These are phyloP conservation scores for Prionailurus viverrinus DNA, from an alignment of 2,113 vertebrate genomes.

Conservation along the genomic window DNA sequence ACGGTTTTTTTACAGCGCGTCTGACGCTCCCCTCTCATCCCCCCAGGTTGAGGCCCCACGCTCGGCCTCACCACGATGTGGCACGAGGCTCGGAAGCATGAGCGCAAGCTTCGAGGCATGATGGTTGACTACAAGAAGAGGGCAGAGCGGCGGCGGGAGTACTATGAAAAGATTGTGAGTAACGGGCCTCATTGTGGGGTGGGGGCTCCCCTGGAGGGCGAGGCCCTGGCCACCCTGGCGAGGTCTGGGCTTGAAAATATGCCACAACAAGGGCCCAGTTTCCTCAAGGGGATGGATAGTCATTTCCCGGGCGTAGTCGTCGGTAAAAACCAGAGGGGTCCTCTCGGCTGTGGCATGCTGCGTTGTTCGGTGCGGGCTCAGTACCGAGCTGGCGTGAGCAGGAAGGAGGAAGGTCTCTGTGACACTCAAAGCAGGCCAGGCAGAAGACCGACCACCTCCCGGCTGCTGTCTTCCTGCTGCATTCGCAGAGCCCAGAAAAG, in stretches of 20 bases:
- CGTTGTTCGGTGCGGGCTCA: neutral
- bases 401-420: neutral
- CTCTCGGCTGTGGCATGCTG: neutral
- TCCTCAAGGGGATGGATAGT: neutral
- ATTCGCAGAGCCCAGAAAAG: neutral
- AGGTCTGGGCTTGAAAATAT: neutral
- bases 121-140: conserved; percentile 98
- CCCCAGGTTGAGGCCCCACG: conserved; percentile 74
- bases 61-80: conserved; percentile 93
- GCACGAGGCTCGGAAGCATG: conserved; percentile 98
- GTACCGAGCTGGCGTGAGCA: neutral
- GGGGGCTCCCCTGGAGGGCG: neutral
- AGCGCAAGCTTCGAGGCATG: conserved; percentile 98
- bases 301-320: neutral
- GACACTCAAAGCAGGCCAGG: neutral
- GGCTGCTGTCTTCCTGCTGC: neutral
- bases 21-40: neutral
- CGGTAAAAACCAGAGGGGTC: neutral
- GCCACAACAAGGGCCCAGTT: neutral
- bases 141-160: conserved; percentile 94
- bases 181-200: neutral
- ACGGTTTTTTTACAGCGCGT: neutral
- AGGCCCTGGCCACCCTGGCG: neutral
- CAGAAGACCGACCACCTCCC: neutral
- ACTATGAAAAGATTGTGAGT: conserved; percentile 97